Evolutionary conservation across 1,140 invertebrate species (phyloP), one percentile per base, ranked within the genome.

Genomic region (Drosophila bipectinata): DNA sequence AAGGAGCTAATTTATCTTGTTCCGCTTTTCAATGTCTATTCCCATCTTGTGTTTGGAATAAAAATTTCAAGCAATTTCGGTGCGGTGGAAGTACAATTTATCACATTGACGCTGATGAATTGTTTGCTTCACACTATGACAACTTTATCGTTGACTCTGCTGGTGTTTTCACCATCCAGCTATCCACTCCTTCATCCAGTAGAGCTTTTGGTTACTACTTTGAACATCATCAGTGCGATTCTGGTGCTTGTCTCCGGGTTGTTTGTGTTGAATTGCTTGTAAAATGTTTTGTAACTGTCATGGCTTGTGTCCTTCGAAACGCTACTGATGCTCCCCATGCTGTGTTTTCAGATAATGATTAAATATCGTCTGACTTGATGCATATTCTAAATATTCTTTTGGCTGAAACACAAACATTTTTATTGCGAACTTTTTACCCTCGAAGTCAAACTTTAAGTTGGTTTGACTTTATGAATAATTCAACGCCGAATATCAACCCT

Each of bases 21-120:
- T 66, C 74, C 67, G 78, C 78, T 87, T 76, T 75, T 60, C 69
- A 69, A 74, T 74, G 47, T 71, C 15, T 48, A 28, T 39, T 30
- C 48, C n/a, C 14, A 24, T 4, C 44, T 14, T 58, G 45, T 26
- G 56, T 15, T 57, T 34, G 49, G 67, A 45, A 80, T 77, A 85
- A 85, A 87, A 85, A 87, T 81, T 78, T 78, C 47, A 47, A 64
- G 56, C 78, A 85, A 82, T 87, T 85, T 85, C 61, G 44, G 73
- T 67, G 78, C 58, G 78, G 78, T 87, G 44, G 71, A 75, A 76
- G 63, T 60, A 85, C 85, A 85, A 85, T 85, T 85, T 85, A 85
- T 85, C 82, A 85, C 82, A 85, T 87, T 85, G 82, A 85, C 82
- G 82, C 82, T 85, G 82, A 85, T 85, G 82, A 85, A 85, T 85